Conservation (phyloP, 1,140 invertebrate species). For the Metaphire vulgaris region DNA sequence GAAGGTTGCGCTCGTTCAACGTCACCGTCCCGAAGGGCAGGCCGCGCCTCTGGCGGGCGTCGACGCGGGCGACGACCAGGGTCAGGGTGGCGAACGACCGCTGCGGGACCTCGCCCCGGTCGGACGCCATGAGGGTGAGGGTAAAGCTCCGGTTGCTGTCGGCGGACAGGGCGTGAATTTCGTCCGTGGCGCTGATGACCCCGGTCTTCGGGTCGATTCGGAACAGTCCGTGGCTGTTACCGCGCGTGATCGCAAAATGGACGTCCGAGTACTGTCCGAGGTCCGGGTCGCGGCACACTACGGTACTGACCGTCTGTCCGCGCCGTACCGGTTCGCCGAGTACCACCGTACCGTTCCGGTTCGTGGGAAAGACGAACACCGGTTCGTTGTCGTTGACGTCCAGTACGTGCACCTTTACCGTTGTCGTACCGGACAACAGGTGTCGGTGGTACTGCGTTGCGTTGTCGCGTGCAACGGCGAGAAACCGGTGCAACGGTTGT, state of each 20-base stretch:
- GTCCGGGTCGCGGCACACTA: not conserved
- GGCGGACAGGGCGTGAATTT: not conserved
- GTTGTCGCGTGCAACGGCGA: slow-evolving; percentile 80
- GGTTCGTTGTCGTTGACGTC: slow-evolving; percentile 87
- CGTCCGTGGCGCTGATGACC: not conserved
- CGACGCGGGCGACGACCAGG: not conserved
- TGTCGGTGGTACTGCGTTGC: slow-evolving; percentile 66
- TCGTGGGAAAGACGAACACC: slow-evolving; percentile 22
- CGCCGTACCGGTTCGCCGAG: slow-evolving; percentile 57
- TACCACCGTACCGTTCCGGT: slow-evolving; percentile 23
- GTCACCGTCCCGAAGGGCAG: not conserved
- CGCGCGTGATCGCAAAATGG: not conserved
- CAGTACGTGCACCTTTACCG: slow-evolving; percentile 67
- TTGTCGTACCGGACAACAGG: slow-evolving; percentile 67
- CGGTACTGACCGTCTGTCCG: not conserved
- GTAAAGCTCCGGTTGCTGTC: not conserved
- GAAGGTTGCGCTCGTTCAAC: not conserved
- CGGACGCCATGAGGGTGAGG: not conserved
- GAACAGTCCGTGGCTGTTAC: slow-evolving; percentile 4
- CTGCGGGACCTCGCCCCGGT: not conserved
- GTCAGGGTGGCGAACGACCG: not conserved
- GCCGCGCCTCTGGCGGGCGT: not conserved
- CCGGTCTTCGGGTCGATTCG: slow-evolving; percentile 5
- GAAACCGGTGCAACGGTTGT: slow-evolving; percentile 71
- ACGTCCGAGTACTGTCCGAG: not conserved